These are phyloP conservation scores for Gavia stellata DNA, from an alignment of 2,113 vertebrate genomes.

Conservation along the genomic window DNA sequence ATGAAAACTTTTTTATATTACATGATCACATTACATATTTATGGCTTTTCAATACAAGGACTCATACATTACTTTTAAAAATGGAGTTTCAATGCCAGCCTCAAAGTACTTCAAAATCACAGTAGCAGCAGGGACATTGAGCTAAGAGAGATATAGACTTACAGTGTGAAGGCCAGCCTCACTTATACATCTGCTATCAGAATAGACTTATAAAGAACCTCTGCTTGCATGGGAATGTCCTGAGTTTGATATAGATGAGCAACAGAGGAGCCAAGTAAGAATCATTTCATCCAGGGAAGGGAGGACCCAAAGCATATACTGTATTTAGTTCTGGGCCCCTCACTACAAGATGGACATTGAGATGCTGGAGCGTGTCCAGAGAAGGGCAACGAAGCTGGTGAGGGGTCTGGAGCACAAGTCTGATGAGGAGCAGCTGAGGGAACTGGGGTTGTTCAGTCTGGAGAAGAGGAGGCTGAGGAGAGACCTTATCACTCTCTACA, in stretches of 20 bases:
- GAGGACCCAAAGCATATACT: neutral
- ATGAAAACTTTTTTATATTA: neutral
- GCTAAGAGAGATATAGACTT: neutral
- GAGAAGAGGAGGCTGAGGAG: no score
- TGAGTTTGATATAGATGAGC: neutral
- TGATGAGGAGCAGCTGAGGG: no score
- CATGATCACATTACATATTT: neutral
- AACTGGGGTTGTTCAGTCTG: no score
- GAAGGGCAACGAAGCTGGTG: no score
- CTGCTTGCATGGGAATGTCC: neutral
- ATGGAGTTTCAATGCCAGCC: neutral
- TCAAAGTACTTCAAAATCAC: neutral
- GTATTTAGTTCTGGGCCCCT: no score
- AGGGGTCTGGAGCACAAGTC: no score
- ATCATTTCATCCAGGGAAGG: neutral
- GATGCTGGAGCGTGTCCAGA: no score
- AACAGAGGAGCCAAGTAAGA: neutral
- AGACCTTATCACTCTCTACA: no score
- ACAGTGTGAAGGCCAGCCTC: neutral
- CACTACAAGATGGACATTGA: no score
- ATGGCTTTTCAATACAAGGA: neutral
- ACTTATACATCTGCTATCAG: neutral
- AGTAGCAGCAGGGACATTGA: neutral
- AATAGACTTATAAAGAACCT: neutral
- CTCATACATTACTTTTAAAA: neutral